Conservation (phyloP, 35 echinoderm and acorn worm genomes). For the Chiridota heheva region DNA sequence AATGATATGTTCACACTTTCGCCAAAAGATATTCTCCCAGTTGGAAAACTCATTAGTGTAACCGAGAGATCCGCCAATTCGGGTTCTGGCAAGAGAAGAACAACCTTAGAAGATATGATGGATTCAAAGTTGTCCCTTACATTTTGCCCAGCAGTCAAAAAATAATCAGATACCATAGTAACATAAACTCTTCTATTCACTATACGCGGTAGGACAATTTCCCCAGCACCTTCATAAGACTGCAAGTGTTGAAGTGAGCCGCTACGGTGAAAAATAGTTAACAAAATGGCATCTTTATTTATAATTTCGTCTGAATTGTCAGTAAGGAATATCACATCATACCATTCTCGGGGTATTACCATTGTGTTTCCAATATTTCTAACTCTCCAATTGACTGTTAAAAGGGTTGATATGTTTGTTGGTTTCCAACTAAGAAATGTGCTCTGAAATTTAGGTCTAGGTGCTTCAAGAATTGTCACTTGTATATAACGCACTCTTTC, state of each 20-base stretch:
- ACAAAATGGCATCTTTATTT: background rate
- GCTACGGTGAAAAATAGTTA: background rate
- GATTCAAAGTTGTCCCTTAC: no score
- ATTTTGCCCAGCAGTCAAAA: no score
- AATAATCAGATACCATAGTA: no score
- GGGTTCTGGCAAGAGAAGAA: background rate
- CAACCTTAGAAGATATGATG: no score
- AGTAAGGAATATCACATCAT: conserved; percentile 13
- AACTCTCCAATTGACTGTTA: background rate
- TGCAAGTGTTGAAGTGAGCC: background rate
- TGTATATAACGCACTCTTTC: background rate
- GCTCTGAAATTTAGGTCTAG: background rate
- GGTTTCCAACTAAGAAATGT: background rate
- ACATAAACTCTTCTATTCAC: background rate
- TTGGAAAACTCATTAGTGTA: background rate
- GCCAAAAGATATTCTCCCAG: conserved; percentile 2
- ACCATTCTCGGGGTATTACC: background rate
- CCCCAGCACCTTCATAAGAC: background rate
- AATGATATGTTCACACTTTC: background rate
- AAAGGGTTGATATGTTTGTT: background rate
- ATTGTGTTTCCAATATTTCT: conserved; percentile 15
- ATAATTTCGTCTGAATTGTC: background rate
- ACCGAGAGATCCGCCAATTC: background rate
- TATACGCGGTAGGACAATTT: background rate
- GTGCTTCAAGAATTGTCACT: background rate